phyloP scores from a whole-genome alignment of 2,888 invertebrate genomes.

The Scaptodrosophila latifasciaeformis region DNA sequence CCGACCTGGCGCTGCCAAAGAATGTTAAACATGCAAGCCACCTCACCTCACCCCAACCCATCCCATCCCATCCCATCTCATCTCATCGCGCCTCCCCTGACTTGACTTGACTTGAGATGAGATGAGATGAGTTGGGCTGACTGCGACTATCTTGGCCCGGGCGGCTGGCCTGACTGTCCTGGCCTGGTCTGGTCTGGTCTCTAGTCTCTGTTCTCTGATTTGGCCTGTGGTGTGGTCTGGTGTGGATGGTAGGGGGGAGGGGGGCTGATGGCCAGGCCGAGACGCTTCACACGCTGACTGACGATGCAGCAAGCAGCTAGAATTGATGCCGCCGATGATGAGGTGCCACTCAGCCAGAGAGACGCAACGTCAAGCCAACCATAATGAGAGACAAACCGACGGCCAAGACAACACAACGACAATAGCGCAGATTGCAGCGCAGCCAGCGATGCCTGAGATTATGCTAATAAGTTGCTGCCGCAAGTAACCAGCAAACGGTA shows the following conservation, averaged over 20 bases:
- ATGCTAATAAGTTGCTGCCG: slow-evolving; percentile 60
- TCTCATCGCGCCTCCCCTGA: not conserved
- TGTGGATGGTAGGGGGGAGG: too few relatives aligned
- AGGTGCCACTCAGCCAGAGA: slow-evolving; percentile 48
- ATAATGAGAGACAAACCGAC: slow-evolving; percentile 60
- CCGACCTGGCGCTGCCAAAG: slow-evolving; percentile 16
- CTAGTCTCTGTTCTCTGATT: too few relatives aligned
- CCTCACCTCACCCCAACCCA: not conserved
- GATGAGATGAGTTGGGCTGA: too few relatives aligned
- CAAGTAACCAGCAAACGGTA: slow-evolving; percentile 51
- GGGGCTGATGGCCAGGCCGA: slow-evolving; percentile 13
- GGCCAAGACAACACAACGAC: too few relatives aligned
- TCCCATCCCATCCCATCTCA: not conserved
- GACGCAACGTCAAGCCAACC: slow-evolving; percentile 23
- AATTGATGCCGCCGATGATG: slow-evolving; percentile 67
- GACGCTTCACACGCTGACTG: slow-evolving; percentile 63
- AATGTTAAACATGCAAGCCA: slow-evolving; percentile 31
- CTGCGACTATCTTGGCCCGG: too few relatives aligned
- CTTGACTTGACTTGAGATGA: too few relatives aligned
- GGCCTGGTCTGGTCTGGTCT: too few relatives aligned
- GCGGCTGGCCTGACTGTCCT: too few relatives aligned
- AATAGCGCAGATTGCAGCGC: too few relatives aligned
- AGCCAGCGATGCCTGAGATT: slow-evolving; percentile 45
- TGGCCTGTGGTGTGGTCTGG: too few relatives aligned
- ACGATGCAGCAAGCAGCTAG: slow-evolving; percentile 53